Evolutionary conservation across 2,113 vertebrate species (phyloP).

Genomic region (Brachypteracias leptosomus): DNA sequence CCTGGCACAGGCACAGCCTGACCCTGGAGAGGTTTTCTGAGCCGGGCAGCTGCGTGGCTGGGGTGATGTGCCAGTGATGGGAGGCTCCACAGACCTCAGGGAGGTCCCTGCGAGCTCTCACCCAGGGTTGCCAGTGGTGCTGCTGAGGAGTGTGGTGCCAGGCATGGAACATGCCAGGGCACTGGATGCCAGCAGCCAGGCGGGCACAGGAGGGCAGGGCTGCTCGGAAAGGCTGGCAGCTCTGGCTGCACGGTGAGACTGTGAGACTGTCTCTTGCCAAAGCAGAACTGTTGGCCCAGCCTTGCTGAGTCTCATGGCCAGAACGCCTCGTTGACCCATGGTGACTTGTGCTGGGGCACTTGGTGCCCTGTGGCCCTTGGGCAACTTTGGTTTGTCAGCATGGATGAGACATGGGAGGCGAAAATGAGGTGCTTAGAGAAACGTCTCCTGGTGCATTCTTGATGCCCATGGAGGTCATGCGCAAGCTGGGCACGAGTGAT

Average conservation of each 20-base stretch:
- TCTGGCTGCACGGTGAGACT: accelerated
- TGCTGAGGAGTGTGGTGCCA: not conserved
- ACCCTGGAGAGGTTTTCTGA: not conserved
- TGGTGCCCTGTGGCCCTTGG: accelerated
- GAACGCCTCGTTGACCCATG: not conserved
- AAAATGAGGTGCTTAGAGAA: not conserved
- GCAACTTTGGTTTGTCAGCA: not conserved
- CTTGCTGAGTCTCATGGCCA: not conserved
- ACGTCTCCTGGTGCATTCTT: not conserved
- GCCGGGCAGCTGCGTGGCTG: not conserved
- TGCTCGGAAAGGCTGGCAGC: not conserved
- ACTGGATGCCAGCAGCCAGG: not conserved
- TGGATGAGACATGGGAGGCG: accelerated
- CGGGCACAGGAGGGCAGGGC: not conserved
- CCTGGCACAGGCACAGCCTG: not conserved
- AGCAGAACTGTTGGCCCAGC: not conserved
- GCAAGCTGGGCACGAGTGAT: not conserved
- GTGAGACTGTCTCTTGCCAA: not conserved
- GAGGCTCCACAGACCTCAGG: not conserved
- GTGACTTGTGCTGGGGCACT: not conserved
- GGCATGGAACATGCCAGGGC: not conserved
- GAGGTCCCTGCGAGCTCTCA: not conserved
- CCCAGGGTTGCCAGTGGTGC: not conserved
- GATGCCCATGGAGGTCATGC: accelerated
- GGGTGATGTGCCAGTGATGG: accelerated